A percentile compares a stretch with the other conserved stretches of the same genome.
These are phyloP conservation scores for Notodonta dromedarius DNA, from an alignment of 2,888 invertebrate species.

Conservation along the genomic window DNA sequence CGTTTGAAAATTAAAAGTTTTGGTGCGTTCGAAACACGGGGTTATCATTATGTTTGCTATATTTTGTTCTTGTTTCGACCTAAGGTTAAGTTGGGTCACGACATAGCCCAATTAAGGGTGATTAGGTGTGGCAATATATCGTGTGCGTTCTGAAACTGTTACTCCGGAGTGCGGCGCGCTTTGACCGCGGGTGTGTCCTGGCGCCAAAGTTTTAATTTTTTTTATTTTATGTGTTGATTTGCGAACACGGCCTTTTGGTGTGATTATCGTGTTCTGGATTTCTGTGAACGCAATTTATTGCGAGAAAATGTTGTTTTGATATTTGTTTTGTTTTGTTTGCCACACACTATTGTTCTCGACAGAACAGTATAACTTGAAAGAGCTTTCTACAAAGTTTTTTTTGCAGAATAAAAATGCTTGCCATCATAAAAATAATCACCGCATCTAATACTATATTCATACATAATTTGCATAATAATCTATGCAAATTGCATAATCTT, in stretches of 20 bases:
- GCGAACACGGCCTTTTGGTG: slow-evolving; percentile 45
- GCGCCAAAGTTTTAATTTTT: slow-evolving; percentile 66
- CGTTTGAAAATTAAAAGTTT: slow-evolving; percentile 77
- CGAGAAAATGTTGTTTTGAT: too few relatives aligned
- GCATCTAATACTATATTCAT: not conserved
- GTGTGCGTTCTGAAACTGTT: slow-evolving; percentile 70
- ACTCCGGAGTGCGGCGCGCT: slow-evolving; percentile 61
- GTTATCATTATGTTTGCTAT: slow-evolving; percentile 81
- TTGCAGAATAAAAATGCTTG: not conserved
- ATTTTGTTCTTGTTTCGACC: slow-evolving; percentile 76
- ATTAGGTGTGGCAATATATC: slow-evolving; percentile 81
- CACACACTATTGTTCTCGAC: too few relatives aligned
- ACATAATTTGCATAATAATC: slow-evolving; percentile 23
- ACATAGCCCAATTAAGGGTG: slow-evolving; percentile 81
- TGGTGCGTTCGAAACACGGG: slow-evolving; percentile 61
- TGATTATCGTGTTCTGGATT: not conserved
- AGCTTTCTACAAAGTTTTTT: too few relatives aligned
- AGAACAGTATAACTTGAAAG: too few relatives aligned
- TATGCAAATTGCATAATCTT: slow-evolving; percentile 40
- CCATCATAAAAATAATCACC: not conserved
- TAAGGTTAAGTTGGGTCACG: slow-evolving; percentile 82
- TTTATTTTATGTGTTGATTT: slow-evolving; percentile 67
- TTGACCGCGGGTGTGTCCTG: slow-evolving; percentile 57
- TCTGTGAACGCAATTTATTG: not conserved
- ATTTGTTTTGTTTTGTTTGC: too few relatives aligned